A percentile compares a stretch with the other conserved stretches of the same genome.
Conservation (phyloP, 2,113 vertebrate genomes). For the Sinosuthora webbiana region DNA sequence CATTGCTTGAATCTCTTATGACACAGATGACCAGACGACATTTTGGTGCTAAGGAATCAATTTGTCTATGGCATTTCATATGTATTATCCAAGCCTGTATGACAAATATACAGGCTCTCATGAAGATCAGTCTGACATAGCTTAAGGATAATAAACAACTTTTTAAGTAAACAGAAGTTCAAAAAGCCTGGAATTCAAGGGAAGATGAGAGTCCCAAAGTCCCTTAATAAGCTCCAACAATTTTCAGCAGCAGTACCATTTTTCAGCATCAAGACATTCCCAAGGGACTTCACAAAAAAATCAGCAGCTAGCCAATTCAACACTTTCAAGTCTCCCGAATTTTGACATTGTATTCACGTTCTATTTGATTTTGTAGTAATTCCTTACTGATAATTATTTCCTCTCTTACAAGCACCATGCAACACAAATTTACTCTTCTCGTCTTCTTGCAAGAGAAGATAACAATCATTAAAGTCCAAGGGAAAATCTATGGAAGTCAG, state of each 20-base stretch:
- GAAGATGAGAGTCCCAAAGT: not conserved
- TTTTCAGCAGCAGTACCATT: not conserved
- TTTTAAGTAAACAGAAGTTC: not conserved
- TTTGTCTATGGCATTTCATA: rapidly evolving
- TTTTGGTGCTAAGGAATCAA: not conserved
- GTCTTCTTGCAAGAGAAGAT: not conserved
- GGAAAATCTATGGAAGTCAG: not conserved
- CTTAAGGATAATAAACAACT: not conserved
- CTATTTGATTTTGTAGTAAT: not conserved
- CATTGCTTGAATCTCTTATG: not conserved
- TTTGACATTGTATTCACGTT: not conserved
- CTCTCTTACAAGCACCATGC: not conserved
- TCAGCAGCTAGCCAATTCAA: not conserved
- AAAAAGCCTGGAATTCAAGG: not conserved
- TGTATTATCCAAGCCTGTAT: not conserved
- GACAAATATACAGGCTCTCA: not conserved
- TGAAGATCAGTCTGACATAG: not conserved
- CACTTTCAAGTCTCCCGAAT: not conserved
- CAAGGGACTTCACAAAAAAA: not conserved
- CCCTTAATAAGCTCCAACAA: not conserved
- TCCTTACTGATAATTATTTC: not conserved
- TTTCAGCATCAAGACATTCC: not conserved
- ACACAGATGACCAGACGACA: not conserved
- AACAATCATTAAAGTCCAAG: not conserved
- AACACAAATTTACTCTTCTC: not conserved